Conservation (phyloP, 2,888 invertebrate genomes). For the Cybosia mesomella region DNA sequence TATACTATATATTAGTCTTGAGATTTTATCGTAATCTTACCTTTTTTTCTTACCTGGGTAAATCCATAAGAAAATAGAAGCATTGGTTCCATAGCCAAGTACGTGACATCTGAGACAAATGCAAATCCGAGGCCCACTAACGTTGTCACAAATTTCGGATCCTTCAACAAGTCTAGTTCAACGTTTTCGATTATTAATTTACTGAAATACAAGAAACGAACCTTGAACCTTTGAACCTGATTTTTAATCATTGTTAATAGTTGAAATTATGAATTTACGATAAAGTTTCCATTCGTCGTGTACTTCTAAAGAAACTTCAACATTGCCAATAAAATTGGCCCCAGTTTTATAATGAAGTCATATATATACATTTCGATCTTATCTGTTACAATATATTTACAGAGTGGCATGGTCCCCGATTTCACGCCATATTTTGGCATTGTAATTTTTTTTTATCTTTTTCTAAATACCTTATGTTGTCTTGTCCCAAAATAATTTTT, state of each 20-base stretch:
- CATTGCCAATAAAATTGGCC: not conserved
- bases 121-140: slow-evolving; percentile 87
- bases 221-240: too few species aligned
- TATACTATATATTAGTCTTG: not conserved
- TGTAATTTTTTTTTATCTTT: not conserved
- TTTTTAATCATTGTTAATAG: not conserved
- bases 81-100: slow-evolving; percentile 88
- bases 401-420: not conserved
- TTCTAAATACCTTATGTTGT: too few species aligned
- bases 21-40: not conserved
- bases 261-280: not conserved
- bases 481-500: too few species aligned
- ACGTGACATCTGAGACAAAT: slow-evolving; percentile 88
- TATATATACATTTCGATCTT: not conserved
- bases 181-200: slow-evolving; percentile 80
- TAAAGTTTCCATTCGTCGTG: not conserved
- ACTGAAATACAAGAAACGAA: slow-evolving; percentile 59
- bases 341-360: not conserved
- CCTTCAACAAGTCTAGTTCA: slow-evolving; percentile 76
- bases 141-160: slow-evolving; percentile 75
- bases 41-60: slow-evolving; percentile 64
- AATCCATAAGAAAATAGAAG: slow-evolving; percentile 87
- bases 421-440: not conserved
- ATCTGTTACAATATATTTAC: not conserved
- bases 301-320: not conserved